Percentiles rank a stretch among this genome's conserved stretches.
phyloP scores from a whole-genome alignment of 2,113 vertebrate genomes.

The Oophaga pumilio region DNA sequence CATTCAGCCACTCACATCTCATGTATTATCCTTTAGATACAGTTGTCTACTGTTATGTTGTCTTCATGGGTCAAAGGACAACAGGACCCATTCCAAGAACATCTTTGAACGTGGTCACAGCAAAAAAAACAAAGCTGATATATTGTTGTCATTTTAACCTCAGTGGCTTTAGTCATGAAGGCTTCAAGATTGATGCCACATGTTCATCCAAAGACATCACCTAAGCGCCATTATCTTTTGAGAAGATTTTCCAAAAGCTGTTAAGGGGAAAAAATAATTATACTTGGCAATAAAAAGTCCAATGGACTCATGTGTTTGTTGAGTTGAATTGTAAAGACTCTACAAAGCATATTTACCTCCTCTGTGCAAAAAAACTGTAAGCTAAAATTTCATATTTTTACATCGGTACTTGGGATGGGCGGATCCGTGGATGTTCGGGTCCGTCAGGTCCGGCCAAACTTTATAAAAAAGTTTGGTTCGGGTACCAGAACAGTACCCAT shows the following conservation, averaged over 20 bases:
- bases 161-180: slow-evolving; percentile 24
- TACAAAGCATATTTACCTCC: background rate
- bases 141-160: slow-evolving; percentile 51
- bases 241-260: background rate
- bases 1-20: slow-evolving; percentile 51
- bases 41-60: slow-evolving; percentile 68
- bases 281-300: background rate
- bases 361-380: too few relatives aligned
- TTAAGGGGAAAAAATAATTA: background rate
- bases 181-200: slow-evolving; percentile 26
- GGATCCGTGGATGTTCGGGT: too few relatives aligned
- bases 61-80: slow-evolving; percentile 65
- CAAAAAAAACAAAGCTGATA: slow-evolving; percentile 57
- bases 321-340: background rate
- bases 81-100: slow-evolving; percentile 63
- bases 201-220: background rate
- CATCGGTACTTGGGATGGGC: too few relatives aligned
- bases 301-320: too few relatives aligned
- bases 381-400: too few relatives aligned
- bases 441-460: too few relatives aligned
- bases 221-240: background rate
- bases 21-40: slow-evolving; percentile 70
- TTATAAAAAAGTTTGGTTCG: too few relatives aligned
- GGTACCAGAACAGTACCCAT: too few relatives aligned
- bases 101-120: slow-evolving; percentile 68